These are phyloP conservation scores for Trissonchulus latispiculum DNA, from an alignment of 2,888 invertebrate species.

Conservation along the genomic window DNA sequence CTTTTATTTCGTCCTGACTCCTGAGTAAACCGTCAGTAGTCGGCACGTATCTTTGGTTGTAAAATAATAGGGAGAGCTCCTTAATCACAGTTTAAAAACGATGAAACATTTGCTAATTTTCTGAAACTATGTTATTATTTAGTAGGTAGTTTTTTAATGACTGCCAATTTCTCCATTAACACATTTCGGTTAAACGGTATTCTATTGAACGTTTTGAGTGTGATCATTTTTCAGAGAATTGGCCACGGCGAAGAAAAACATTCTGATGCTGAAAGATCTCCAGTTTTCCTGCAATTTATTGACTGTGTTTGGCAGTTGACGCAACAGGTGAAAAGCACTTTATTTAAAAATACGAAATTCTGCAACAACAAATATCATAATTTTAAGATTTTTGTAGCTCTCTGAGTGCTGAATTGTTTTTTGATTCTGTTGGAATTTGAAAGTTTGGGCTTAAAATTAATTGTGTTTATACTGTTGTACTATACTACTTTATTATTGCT, in stretches of 20 bases:
- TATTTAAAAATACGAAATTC: no score
- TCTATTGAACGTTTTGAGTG: no score
- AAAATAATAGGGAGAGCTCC: no score
- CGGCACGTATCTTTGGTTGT: no score
- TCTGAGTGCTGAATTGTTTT: background rate
- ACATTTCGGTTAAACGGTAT: no score
- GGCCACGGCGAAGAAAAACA: conserved; percentile 96
- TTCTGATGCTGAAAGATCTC: conserved; percentile 92
- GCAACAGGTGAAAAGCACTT: conserved; percentile 65
- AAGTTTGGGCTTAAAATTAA: background rate
- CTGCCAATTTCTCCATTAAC: conserved; percentile 11
- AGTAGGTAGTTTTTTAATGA: conserved; percentile 3
- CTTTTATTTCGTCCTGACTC: no score
- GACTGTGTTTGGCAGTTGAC: conserved; percentile 83
- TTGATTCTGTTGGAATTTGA: background rate
- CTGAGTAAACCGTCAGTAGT: no score
- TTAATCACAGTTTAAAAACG: no score
- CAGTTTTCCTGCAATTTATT: conserved; percentile 95
- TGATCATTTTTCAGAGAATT: conserved; percentile 69
- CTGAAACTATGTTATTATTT: conserved; percentile 16
- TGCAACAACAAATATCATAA: no score
- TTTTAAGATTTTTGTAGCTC: no score
- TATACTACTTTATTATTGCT: background rate
- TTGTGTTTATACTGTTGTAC: background rate
- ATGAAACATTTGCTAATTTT: no score